Evolutionary conservation across 2,888 invertebrate species (phyloP), one percentile per base, ranked within the genome.

Genomic region (Nasonovia ribisnigri): DNA sequence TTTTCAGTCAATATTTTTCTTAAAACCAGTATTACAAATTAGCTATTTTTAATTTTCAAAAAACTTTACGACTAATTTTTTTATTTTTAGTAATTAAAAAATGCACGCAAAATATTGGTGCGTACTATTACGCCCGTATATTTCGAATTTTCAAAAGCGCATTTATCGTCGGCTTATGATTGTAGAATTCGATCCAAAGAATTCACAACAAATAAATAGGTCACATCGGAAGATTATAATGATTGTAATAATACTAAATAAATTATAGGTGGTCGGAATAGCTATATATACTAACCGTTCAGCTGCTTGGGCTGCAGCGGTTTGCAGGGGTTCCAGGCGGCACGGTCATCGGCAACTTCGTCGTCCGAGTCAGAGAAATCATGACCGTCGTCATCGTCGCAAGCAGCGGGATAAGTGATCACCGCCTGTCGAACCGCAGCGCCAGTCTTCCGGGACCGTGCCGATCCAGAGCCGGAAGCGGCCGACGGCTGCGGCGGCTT

Each of bases 401-500:
- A 26, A 8, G 26, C 6, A 0, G 57, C 57, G 57, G 26, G 26
- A 8, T 26, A 57, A 26, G 24, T 26, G 26, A 24, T 5, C 26
- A 3, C 29, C 20, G 57, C 36, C n/a, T 43, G 26, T 13, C 42
- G 60, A 0, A 48, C n/a, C 16, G 29, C 42, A 20, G 88, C 88
- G 20, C 42, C 88, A 11, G 92, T 88, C 29, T 92, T 92, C 24
- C 92, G 60, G 48, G 54, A n/a, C 8, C 88, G 77, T 6, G 54
- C 54, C 57, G 57, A 26, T 0, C 0, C 67, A 1, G 16, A 24
- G 1, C 54, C 16, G 51, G 54, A 8, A 43, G 24, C 29, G 88
- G 42, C 91, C 20, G 51, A 16, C 51, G 36, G 36, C 8, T 77
- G 77, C 8, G 2, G 16, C 4, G 93, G 48, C 57, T 88, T 86